Evolutionary conservation across 1,140 invertebrate species (phyloP).

Genomic region (Eupristina koningsbergeri): DNA sequence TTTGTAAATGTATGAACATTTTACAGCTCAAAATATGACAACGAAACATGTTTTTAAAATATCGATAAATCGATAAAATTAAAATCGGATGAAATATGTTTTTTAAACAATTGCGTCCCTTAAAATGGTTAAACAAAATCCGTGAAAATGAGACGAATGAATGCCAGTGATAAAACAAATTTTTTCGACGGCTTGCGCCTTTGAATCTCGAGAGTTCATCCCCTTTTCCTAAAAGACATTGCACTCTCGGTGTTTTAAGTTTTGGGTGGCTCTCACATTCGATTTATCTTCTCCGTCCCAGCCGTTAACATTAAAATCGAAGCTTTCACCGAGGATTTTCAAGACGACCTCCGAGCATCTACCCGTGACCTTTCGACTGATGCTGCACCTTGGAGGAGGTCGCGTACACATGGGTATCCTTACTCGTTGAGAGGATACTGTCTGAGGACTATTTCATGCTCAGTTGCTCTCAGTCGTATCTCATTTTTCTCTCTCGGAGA

Average conservation of each 20-base stretch:
- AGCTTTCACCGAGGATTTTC: constrained; percentile 25
- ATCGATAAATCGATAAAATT: too few relatives aligned
- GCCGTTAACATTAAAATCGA: constrained; percentile 26
- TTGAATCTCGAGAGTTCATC: not conserved
- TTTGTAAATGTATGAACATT: too few relatives aligned
- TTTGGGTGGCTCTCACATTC: too few relatives aligned
- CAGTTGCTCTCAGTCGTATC: constrained; percentile 66
- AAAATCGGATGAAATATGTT: too few relatives aligned
- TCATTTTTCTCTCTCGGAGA: constrained; percentile 62
- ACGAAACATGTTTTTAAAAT: too few relatives aligned
- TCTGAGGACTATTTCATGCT: constrained; percentile 66
- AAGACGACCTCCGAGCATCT: not conserved
- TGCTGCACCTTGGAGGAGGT: not conserved
- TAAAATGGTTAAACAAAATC: too few relatives aligned
- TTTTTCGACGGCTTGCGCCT: not conserved
- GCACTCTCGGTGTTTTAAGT: not conserved
- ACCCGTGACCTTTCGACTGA: not conserved
- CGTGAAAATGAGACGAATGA: not conserved
- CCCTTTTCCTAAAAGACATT: not conserved
- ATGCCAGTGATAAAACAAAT: not conserved
- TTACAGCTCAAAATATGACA: too few relatives aligned
- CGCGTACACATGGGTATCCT: not conserved
- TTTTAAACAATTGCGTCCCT: too few relatives aligned
- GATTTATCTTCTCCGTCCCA: not conserved
- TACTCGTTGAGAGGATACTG: not conserved